Evolutionary conservation across 2,113 vertebrate species (phyloP).

Genomic region (Erythrolamprus reginae): DNA sequence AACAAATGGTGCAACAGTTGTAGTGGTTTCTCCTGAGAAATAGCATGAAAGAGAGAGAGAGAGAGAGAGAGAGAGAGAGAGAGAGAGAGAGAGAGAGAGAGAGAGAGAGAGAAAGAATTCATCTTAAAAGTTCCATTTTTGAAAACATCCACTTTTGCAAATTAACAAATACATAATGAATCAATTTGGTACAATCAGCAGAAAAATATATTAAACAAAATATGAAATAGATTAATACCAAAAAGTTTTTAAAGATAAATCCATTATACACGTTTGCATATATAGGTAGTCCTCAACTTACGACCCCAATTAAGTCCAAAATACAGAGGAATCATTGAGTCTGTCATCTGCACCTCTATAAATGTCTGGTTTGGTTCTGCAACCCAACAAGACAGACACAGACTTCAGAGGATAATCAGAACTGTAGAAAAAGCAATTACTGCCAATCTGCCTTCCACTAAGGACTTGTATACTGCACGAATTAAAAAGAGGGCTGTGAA

Average conservation of each 20-base stretch:
- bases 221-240: neutral
- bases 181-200: neutral
- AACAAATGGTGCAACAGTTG: slow-evolving; percentile 82
- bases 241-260: neutral
- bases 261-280: neutral
- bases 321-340: no score
- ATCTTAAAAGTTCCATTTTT: neutral
- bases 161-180: neutral
- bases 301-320: no score
- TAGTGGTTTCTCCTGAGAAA: slow-evolving; percentile 83
- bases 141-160: neutral
- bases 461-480: no score
- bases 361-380: no score
- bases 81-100: neutral
- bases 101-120: neutral
- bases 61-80: neutral
- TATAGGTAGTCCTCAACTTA: neutral
- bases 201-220: neutral
- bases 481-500: no score
- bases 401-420: no score
- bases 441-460: no score
- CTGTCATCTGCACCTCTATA: no score
- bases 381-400: no score
- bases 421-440: no score
- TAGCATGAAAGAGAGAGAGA: neutral